phyloP scores from a whole-genome alignment of 2,113 vertebrate genomes.

The Nestor notabilis region DNA sequence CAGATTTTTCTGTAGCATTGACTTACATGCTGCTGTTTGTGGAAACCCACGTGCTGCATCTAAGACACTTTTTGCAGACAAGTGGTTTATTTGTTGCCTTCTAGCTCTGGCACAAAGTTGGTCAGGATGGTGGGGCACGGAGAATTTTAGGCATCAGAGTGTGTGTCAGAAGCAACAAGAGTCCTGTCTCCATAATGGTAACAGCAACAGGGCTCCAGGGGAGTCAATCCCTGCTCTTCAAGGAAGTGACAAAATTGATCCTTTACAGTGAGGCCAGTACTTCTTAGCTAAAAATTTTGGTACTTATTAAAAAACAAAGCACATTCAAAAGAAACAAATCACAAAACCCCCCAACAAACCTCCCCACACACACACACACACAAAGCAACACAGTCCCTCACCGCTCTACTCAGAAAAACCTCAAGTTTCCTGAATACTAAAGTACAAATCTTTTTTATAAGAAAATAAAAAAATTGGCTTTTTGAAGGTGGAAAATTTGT shows the following conservation, averaged over 20 bases:
- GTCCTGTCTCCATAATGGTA: neutral
- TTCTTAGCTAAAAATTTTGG: neutral
- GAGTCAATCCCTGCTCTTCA: neutral
- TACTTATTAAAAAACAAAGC: neutral
- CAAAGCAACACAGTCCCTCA: neutral
- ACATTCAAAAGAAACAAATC: neutral
- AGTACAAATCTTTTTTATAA: neutral
- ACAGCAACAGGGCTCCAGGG: neutral
- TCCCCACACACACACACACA: fast-evolving
- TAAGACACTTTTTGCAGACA: neutral
- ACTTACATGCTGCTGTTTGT: neutral
- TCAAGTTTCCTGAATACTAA: neutral
- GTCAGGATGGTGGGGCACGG: neutral
- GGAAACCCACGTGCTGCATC: neutral
- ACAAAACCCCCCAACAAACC: neutral
- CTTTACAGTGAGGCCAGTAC: neutral
- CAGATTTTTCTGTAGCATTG: neutral
- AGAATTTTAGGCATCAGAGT: neutral
- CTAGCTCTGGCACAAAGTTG: neutral
- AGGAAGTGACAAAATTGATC: neutral
- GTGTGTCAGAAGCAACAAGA: neutral
- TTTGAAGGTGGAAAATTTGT: neutral
- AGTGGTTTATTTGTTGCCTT: neutral
- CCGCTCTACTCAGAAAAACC: neutral
- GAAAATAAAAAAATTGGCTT: neutral